Evolutionary conservation across 2,113 vertebrate genomes (phyloP), one percentile per base, ranked within the genome.

Genomic region (Lamprologus callipterus): DNA sequence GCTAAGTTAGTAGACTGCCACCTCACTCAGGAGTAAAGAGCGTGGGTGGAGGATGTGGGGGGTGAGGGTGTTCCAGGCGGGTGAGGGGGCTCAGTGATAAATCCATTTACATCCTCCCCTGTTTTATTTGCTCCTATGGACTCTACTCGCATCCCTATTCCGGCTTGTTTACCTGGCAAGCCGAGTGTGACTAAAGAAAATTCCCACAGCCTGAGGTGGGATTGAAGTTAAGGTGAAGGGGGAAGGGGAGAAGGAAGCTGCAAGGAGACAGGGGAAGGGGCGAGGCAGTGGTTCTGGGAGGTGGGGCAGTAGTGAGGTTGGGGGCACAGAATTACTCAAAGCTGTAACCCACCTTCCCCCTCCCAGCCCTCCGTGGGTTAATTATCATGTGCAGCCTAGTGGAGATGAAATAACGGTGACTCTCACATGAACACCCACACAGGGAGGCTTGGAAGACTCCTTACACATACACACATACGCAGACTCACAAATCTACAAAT

Each of bases 151-250:
- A 81, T 93, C 94, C 95, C 92, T 91, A 95, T 96, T 93, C 94
- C 95, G 94, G 91, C 95, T 96, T 98, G 97, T 98, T 98, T 98
- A 98, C 97, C 97, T 97, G 97, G 95, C 96, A 97, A 98, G 95
- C 96, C 96, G 93, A 96, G 97, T 98, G 97, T 97, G 97, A 98
- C 97, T 96, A 97, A 97, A 97, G 96, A 96, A 97, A 97, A 96
- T 96, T 97, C 97, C 97, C 97, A 96, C 94, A 96, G 97, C 96
- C 96, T 96, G 96, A 93, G 94, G 96, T 94, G 92, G 96, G 96
- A 96, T 96, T 95, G 87, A 13, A 88, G 93, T 87, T 79, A 85
- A 55, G 91, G 91, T 85, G 81, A 78, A 87, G 73, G 78, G 35
- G 49, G 63, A 92, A n/a, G 35, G 23, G 86, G 81, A 11, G 80